Evolutionary conservation across 1,140 invertebrate species (phyloP), one percentile per base, ranked within the genome.

Genomic region (Teleopsis dalmanni): DNA sequence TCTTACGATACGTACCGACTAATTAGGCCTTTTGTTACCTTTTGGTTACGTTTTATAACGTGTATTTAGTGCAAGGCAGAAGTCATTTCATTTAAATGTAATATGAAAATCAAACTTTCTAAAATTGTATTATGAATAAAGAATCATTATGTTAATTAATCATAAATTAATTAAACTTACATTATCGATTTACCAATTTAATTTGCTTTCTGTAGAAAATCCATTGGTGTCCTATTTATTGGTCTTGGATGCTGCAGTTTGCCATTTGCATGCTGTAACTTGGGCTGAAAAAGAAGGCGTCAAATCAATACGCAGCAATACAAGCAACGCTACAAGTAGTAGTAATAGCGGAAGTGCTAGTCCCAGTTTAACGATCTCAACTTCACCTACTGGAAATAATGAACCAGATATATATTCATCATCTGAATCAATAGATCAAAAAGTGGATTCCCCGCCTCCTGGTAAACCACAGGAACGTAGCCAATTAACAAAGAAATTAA

Each of bases 191-290:
- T 8, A 1, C 7, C 33, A 35, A 19, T 19, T 18, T 23, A 46
- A 34, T 19, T 14, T 16, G 35, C 10, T 41, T 11, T 25, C 3
- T 33, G 10, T 41, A 67, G 66, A 46, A 43, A 58, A 56, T 51
- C 63, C 68, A 2, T 57, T 60, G 6, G 35, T 71, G 0, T 64
- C 67, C 4, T 58, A 70, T 47, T 52, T 71, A 1, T 57, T 71
- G 10, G 46, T 65, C 0, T 56, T 71, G 3, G 68, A 71, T 52
- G 59, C 63, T 0, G 18, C 70, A 14, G 51, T 71, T 19, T 61
- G 63, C 0, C 65, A 71, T 42, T 63, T 71, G 63, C 57, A 69
- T 37, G 67, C 64, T 6, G 57, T 70, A 5, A 59, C 57, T 18
- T 70, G 64, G 64, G 59, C 66, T 1, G 58, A 57, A 13, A 67